Evolutionary conservation across 2,888 invertebrate species (phyloP), one percentile per base, ranked within the genome.

Genomic region (Boloria euphrosyne): DNA sequence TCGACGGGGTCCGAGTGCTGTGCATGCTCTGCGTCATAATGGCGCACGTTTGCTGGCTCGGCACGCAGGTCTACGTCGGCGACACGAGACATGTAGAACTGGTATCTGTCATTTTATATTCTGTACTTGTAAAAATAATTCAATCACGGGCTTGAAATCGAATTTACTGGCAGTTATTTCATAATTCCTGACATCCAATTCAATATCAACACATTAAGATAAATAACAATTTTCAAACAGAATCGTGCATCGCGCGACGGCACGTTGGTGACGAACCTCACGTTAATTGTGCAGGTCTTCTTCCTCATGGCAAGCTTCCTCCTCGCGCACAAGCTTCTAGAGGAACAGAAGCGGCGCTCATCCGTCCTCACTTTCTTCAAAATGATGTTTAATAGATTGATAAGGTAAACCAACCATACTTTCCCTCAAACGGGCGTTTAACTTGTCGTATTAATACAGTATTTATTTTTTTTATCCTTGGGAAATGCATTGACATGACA

Each of bases 281-380:
- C 91, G 51, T 81, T 91, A 76, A 84, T 90, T 76, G 91, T 91
- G 75, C 91, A 91, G 78, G 82, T 89, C 66, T 91, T 91, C 84
- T 90, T 91, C 81, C 77, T 90, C 47, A 89, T 91, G 90, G 85
- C 90, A 2, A 84, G 86, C 62, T 91, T 91, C 80, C 83, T 91
- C 71, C 82, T 91, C 67, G 89, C 90, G 2, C 86, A 89, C 79
- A 91, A 91, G 78, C 74, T 90, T 73, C 81, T 91, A 70, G 78
- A 77, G 73, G 81, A 84, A 27, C 75, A 79, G 4, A 75, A 78
- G 13, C 76, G 78, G 2, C 70, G 71, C 14, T 73, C 73, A 31
- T 70, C 78, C 0, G n/a, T 84, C 16, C 69, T 76, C 50, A 89
- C 86, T n/a, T 86, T 89, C 79, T 68, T 77, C 22, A 78, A 80